phyloP scores from a whole-genome alignment of 2,113 vertebrate species.

The mouse (Mus musculus) region GRCm39 chr19:28060501-28061000 shows the following conservation, averaged over 20 bases:
- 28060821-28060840: neutral
- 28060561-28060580: neutral
- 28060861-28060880: neutral
- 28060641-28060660: neutral
- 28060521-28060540: neutral
- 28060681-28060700: neutral
- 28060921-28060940: neutral
- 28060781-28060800: neutral
- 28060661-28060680: neutral
- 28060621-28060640: slow-evolving; percentile 9
- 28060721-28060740: neutral
- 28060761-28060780: slow-evolving; percentile 15
- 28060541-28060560: neutral
- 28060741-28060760: slow-evolving; percentile 24
- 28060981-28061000: neutral
- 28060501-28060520: neutral
- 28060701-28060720: slow-evolving; percentile 6
- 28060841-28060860: neutral
- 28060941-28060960: neutral
- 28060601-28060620: neutral
- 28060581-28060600: neutral
- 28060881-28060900: neutral
- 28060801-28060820: neutral
- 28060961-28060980: neutral
- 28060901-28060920: neutral